A percentile compares a stretch with the other conserved stretches of the same genome.
Conservation (phyloP, 2,888 invertebrate genomes). For the Chaetogeoica ovagalla region DNA sequence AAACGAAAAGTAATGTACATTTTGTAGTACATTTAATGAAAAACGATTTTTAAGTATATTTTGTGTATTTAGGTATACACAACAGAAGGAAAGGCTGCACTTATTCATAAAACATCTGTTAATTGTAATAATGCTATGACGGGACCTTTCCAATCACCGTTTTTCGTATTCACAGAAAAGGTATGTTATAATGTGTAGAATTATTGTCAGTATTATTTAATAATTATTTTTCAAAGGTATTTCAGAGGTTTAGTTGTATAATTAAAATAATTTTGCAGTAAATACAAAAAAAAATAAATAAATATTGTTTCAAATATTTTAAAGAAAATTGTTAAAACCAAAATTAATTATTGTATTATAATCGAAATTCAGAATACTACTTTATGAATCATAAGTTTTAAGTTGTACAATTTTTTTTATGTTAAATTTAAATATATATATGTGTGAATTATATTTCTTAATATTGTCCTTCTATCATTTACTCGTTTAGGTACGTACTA, state of each 20-base stretch:
- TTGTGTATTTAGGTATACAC: conserved; percentile 73
- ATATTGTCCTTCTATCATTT: background rate
- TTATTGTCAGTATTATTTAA: background rate
- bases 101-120: conserved; percentile 96
- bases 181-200: conserved; percentile 58
- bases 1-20: conserved; percentile 77
- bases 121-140: conserved; percentile 86
- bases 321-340: no score
- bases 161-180: conserved; percentile 98
- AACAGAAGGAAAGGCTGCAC: conserved; percentile 89
- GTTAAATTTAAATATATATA: no score
- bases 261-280: no score
- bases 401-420: no score
- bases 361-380: background rate
- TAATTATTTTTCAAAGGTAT: background rate
- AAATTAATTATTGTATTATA: background rate
- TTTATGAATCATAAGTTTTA: background rate
- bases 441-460: background rate
- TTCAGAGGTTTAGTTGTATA: no score
- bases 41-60: conserved; percentile 11
- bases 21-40: background rate
- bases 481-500: conserved; percentile 74
- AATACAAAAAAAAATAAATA: no score
- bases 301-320: background rate
- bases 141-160: conserved; percentile 85